Percentiles rank a stretch among this genome's conserved stretches.
Conservation (phyloP, 2,888 invertebrate genomes). For the Clostera curtula region DNA sequence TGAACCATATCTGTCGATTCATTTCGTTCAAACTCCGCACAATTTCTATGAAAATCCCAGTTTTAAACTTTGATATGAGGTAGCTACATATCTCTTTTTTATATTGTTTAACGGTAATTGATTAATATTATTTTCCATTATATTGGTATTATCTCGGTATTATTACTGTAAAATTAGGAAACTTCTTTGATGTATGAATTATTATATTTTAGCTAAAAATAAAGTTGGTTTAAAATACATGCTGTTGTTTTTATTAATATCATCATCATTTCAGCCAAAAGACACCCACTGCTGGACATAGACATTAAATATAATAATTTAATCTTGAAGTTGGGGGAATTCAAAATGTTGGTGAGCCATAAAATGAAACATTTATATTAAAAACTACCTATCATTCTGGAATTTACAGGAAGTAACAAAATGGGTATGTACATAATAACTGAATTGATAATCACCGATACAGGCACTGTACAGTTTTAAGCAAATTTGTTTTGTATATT, state of each 20-base stretch:
- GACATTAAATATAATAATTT: no score
- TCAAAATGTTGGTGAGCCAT: no score
- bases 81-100: constrained; percentile 39
- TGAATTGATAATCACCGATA: no score
- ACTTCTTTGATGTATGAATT: constrained; percentile 74
- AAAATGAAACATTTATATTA: no score
- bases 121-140: constrained; percentile 29
- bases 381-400: no score
- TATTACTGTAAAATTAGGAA: constrained; percentile 62
- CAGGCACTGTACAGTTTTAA: no score
- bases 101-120: constrained; percentile 16
- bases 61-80: constrained; percentile 39
- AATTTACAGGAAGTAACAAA: no score
- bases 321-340: no score
- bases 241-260: constrained; percentile 46
- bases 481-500: no score
- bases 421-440: no score
- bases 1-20: constrained; percentile 23
- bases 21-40: constrained; percentile 26
- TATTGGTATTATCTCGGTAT: constrained; percentile 57
- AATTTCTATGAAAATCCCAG: constrained; percentile 28
- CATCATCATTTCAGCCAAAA: no score
- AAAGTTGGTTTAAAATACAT: constrained; percentile 72
- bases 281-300: no score
- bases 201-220: constrained; percentile 76